These are phyloP conservation scores for Pyrochroa serraticornis DNA, from an alignment of 2,888 invertebrate genomes.

Conservation along the genomic window DNA sequence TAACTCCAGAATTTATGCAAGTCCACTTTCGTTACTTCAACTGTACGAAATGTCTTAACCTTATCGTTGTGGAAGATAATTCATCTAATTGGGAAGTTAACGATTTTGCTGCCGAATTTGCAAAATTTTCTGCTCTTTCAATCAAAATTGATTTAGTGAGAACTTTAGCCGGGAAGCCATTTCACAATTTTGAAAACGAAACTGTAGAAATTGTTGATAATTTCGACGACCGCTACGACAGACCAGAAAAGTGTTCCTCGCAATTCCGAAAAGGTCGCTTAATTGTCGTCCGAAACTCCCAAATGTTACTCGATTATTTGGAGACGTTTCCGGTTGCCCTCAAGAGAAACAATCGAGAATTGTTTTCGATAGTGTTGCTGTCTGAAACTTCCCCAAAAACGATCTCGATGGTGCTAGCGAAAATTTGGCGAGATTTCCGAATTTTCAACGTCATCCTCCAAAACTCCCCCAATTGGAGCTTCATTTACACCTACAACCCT, in stretches of 20 bases:
- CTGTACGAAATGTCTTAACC: no score
- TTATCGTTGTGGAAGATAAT: no score
- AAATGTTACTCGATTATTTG: slow-evolving; percentile 4
- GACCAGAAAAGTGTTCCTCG: no score
- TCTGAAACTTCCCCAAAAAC: background rate
- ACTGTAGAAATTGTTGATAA: no score
- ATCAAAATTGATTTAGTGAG: no score
- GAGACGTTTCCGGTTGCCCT: background rate
- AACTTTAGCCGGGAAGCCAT: no score
- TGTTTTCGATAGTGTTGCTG: background rate
- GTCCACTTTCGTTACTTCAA: no score
- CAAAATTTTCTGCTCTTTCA: background rate
- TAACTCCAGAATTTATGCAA: no score
- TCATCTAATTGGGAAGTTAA: no score
- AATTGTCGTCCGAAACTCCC: background rate
- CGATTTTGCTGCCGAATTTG: background rate
- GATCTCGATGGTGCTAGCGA: background rate
- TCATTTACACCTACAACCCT: slow-evolving; percentile 13
- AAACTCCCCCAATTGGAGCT: background rate
- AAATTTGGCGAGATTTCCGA: slow-evolving; percentile 12
- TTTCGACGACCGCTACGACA: no score
- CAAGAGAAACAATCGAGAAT: background rate
- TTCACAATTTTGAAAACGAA: no score
- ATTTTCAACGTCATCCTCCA: slow-evolving; percentile 10
- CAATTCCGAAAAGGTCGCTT: background rate